phyloP scores from a whole-genome alignment of 1,140 invertebrate species.

The Conus ventricosus region DNA sequence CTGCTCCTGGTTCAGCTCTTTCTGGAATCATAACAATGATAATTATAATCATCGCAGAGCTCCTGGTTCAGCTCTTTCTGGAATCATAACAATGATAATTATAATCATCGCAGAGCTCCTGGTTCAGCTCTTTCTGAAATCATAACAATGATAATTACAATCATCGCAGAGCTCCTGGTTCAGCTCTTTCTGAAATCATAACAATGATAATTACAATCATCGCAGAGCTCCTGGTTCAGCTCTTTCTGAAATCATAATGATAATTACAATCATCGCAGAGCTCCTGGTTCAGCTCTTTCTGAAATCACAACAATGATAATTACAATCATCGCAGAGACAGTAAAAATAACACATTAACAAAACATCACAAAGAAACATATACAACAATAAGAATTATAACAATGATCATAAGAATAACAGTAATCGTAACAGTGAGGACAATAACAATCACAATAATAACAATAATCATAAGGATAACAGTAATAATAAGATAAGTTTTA shows the following conservation, averaged over 20 bases:
- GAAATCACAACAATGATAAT: background rate
- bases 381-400: too few relatives aligned
- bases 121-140: constrained; percentile 39
- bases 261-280: too few relatives aligned
- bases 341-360: background rate
- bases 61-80: constrained; percentile 43
- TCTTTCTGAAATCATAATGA: constrained; percentile 32
- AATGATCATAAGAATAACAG: too few relatives aligned
- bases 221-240: constrained; percentile 36
- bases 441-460: too few relatives aligned
- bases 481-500: too few relatives aligned
- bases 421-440: too few relatives aligned
- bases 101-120: too few relatives aligned
- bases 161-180: constrained; percentile 36
- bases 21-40: constrained; percentile 13
- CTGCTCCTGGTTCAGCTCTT: constrained; percentile 40
- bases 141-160: background rate
- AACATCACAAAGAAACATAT: background rate
- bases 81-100: background rate
- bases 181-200: constrained; percentile 35
- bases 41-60: background rate
- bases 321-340: background rate
- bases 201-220: background rate
- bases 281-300: constrained; percentile 43
- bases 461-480: too few relatives aligned